These are phyloP conservation scores for Cuniculus paca DNA, from an alignment of 2,797 vertebrate species.

Conservation along the genomic window DNA sequence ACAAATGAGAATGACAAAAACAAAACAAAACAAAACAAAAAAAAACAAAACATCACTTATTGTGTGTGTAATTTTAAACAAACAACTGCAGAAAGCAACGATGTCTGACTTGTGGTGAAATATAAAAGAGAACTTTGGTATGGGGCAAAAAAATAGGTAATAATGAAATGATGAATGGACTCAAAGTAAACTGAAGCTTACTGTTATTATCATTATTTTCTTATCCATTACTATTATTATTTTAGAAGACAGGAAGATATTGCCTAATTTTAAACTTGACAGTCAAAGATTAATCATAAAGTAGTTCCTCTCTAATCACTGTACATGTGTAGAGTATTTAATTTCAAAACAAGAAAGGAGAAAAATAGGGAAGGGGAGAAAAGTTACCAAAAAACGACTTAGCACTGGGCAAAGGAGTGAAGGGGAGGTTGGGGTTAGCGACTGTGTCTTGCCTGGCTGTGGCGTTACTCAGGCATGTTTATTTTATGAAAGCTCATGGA, in stretches of 20 bases:
- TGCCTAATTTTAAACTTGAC: background rate
- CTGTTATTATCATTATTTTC: background rate
- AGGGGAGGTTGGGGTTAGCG: background rate
- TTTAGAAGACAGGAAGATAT: background rate
- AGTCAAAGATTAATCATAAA: background rate
- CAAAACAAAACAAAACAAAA: background rate
- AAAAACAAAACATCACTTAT: background rate
- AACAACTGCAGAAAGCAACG: background rate
- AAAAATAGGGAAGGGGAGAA: background rate
- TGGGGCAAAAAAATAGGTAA: background rate
- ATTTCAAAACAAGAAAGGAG: background rate
- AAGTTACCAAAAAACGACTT: background rate
- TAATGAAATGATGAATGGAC: background rate
- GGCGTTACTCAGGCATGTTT: background rate
- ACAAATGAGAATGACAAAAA: background rate
- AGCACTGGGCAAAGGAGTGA: background rate
- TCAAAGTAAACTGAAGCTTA: background rate
- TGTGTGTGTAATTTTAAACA: background rate
- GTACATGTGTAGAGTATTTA: background rate
- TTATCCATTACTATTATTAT: background rate
- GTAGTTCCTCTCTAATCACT: background rate
- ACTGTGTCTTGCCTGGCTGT: background rate
- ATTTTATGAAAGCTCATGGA: background rate
- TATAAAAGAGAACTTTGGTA: background rate
- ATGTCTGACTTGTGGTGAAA: background rate